phyloP scores from a whole-genome alignment of 2,888 invertebrate species.

The Patella caerulea region DNA sequence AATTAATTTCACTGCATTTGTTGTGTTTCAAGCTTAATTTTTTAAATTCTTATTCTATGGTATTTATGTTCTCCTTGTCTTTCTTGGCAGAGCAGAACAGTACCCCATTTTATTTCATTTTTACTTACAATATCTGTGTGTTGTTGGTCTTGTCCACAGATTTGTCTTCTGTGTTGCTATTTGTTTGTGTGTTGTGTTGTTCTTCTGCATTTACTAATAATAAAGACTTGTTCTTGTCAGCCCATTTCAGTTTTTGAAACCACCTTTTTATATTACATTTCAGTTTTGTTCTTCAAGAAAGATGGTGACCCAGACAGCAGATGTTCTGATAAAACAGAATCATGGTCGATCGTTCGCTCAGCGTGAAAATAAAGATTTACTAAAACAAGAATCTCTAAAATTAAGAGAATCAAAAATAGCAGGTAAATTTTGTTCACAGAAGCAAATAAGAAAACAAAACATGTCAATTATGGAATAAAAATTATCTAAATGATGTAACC shows the following conservation, averaged over 20 bases:
- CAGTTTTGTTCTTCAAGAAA: conserved; percentile 84
- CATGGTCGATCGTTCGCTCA: conserved; percentile 74
- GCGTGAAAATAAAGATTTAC: conserved; percentile 75
- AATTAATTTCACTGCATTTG: not conserved
- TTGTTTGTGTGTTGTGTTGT: not conserved
- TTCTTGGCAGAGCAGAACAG: not conserved
- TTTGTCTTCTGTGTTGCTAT: not conserved
- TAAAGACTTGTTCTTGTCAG: too few relatives aligned
- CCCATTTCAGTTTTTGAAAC: too few relatives aligned
- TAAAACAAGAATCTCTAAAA: conserved; percentile 71
- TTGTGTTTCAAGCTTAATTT: not conserved
- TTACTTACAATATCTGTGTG: not conserved
- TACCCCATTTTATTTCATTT: not conserved
- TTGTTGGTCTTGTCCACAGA: not conserved
- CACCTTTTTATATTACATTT: conserved; percentile 17
- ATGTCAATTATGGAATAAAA: too few relatives aligned
- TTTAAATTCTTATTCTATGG: not conserved
- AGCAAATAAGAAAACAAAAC: too few relatives aligned
- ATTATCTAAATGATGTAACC: too few relatives aligned
- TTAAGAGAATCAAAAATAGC: conserved; percentile 74
- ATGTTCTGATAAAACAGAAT: conserved; percentile 76
- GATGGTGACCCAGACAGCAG: conserved; percentile 80
- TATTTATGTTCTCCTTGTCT: not conserved
- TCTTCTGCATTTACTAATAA: too few relatives aligned
- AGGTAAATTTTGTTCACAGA: conserved; percentile 58